These are phyloP conservation scores for Diplodus sargus DNA, from an alignment of 2,797 vertebrate genomes.

Conservation along the genomic window DNA sequence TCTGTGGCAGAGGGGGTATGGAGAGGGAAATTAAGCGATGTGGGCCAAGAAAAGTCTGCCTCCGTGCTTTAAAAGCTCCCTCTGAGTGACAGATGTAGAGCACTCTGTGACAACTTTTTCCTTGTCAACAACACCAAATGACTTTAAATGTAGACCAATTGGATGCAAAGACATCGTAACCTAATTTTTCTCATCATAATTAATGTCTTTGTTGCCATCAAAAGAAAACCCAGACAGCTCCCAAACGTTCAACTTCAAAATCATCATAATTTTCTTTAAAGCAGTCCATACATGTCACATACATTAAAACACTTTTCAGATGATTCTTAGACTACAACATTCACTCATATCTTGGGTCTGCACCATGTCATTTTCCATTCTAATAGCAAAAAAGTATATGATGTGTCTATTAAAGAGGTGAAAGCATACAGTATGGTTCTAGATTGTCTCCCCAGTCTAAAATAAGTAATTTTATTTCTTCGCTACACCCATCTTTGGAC, in stretches of 20 bases:
- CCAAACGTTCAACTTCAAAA: not conserved
- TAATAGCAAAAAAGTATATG: not conserved
- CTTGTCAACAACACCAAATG: conserved; percentile 31
- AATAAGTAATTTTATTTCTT: too few species aligned
- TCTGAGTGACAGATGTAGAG: conserved; percentile 62
- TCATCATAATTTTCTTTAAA: not conserved
- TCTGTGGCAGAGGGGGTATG: conserved; percentile 28
- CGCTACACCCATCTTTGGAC: too few species aligned
- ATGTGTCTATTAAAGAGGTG: not conserved
- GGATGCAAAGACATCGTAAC: conserved; percentile 26
- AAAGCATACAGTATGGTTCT: not conserved
- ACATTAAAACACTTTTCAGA: too few species aligned
- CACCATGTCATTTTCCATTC: not conserved
- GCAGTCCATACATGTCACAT: not conserved
- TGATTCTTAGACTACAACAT: too few species aligned
- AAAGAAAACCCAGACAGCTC: not conserved
- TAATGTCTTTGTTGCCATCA: not conserved
- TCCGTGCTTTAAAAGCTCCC: conserved; percentile 53
- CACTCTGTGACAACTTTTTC: conserved; percentile 30
- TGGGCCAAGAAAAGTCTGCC: conserved; percentile 59
- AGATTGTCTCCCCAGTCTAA: not conserved
- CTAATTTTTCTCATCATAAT: conserved; percentile 33
- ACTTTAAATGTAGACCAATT: conserved; percentile 17
- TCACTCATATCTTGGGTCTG: too few species aligned
- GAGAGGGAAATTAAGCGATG: conserved; percentile 49